Percentiles rank a stretch among this genome's conserved stretches.
These are phyloP conservation scores for Virgularia gustaviana DNA, from an alignment of 92 coral and sea anemone species.

Conservation along the genomic window DNA sequence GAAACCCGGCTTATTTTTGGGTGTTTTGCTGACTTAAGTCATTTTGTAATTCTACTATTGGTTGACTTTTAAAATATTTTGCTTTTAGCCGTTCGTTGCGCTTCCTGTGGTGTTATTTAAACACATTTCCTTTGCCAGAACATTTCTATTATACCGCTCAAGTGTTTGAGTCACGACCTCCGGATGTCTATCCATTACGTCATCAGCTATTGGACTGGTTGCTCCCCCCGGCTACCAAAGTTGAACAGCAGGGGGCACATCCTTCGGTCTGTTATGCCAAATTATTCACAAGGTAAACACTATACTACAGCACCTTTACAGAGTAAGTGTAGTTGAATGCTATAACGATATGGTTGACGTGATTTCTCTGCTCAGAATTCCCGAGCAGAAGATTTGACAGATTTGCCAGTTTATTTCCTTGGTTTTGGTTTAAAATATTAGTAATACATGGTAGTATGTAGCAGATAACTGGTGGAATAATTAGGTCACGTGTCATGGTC, in stretches of 20 bases:
- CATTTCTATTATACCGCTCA: conserved; percentile 34
- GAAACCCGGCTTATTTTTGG: no score
- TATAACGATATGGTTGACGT: no score
- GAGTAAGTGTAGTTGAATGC: no score
- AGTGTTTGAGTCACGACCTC: conserved; percentile 36
- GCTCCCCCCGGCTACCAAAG: conserved; percentile 53
- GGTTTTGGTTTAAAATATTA: no score
- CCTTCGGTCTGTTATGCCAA: conserved; percentile 4
- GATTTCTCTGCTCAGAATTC: no score
- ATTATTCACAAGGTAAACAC: conserved; percentile 5
- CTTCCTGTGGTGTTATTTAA: conserved; percentile 62
- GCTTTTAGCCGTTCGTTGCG: conserved; percentile 68
- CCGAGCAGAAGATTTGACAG: no score
- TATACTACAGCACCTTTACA: no score
- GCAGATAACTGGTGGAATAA: no score
- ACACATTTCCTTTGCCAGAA: conserved; percentile 69
- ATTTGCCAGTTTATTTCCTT: no score
- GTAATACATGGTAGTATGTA: no score
- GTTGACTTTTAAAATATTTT: neutral
- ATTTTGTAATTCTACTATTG: neutral
- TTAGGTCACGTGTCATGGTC: no score
- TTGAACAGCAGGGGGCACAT: conserved; percentile 24
- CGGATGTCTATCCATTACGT: conserved; percentile 64
- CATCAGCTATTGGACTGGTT: conserved; percentile 78
- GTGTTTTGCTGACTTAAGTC: no score